phyloP scores from a whole-genome alignment of 1,140 invertebrate genomes.

The Triops cancriformis region DNA sequence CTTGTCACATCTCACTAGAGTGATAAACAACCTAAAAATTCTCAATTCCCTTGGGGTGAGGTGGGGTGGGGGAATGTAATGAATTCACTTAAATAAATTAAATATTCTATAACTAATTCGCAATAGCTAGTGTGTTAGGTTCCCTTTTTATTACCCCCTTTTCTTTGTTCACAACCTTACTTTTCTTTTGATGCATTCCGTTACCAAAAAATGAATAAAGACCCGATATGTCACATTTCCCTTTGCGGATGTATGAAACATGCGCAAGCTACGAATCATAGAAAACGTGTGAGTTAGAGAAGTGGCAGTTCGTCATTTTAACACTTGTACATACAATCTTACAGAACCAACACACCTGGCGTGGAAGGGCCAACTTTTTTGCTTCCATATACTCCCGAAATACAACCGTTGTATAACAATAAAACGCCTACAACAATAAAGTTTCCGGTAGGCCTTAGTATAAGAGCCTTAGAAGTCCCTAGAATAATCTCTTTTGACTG shows the following conservation, averaged over 20 bases:
- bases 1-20: no score
- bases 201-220: no score
- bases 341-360: background rate
- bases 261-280: background rate
- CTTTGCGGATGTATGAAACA: background rate
- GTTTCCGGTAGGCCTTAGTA: background rate
- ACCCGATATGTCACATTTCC: background rate
- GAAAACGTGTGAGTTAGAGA: background rate
- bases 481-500: no score
- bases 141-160: no score
- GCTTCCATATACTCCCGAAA: background rate
- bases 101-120: no score
- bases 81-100: no score
- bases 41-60: no score
- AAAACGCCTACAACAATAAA: slow-evolving; percentile 10
- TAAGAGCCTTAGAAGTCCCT: background rate
- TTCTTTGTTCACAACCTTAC: no score
- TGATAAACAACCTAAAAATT: no score
- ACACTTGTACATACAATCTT: background rate
- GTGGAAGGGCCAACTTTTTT: background rate
- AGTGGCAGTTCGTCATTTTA: background rate
- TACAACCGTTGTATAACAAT: background rate
- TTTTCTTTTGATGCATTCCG: no score
- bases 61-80: no score
- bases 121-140: no score